Conservation (phyloP, 2,888 invertebrate species). For the Heliconius charithonia region DNA sequence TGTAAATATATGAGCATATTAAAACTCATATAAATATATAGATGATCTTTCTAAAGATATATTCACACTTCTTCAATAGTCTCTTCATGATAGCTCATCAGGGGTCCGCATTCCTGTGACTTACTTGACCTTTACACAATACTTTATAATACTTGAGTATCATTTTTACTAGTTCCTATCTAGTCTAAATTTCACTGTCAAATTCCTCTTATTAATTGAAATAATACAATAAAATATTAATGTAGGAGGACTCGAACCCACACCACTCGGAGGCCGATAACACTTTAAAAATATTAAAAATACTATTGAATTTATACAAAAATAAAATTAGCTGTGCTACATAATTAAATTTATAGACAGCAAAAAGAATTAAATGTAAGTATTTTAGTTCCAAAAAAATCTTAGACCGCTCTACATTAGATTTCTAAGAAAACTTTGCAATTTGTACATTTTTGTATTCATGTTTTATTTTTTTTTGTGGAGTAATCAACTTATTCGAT, state of each 20-base stretch:
- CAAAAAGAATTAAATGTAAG: slow-evolving; percentile 4
- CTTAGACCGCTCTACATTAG: slow-evolving; percentile 14
- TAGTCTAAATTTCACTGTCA: neutral
- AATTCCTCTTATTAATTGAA: neutral
- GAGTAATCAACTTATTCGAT: slow-evolving; percentile 20
- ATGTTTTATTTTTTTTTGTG: slow-evolving; percentile 16
- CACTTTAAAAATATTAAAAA: too few species aligned
- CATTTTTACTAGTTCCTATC: neutral
- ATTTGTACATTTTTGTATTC: slow-evolving; percentile 15
- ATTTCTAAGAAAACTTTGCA: slow-evolving; percentile 18
- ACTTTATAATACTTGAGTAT: neutral
- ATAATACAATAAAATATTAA: neutral
- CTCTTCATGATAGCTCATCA: slow-evolving; percentile 3
- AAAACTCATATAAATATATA: neutral
- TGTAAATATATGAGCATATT: neutral
- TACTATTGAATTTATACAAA: too few species aligned
- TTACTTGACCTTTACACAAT: slow-evolving; percentile 2
- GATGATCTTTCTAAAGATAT: neutral
- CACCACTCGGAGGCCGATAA: too few species aligned
- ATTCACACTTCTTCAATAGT: slow-evolving; percentile 15
- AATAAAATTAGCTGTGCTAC: neutral
- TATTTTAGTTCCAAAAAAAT: neutral
- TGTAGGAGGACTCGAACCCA: too few species aligned
- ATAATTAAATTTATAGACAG: neutral
- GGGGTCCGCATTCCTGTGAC: slow-evolving; percentile 10